Percentiles rank a stretch among this genome's conserved stretches.
phyloP scores from a whole-genome alignment of 2,113 vertebrate genomes.

The Atractosteus spatula region DNA sequence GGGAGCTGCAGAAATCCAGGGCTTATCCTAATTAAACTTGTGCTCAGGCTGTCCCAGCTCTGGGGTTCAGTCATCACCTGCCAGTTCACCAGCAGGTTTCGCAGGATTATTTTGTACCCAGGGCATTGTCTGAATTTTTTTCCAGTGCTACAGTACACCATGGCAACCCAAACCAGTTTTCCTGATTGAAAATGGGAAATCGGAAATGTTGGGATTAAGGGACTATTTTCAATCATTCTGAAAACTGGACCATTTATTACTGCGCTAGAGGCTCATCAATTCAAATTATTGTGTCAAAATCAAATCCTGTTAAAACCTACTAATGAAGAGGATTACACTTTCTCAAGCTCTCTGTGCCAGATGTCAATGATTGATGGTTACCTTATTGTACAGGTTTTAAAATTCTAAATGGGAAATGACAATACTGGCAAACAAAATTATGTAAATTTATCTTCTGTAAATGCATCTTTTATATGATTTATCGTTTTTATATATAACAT shows the following conservation, averaged over 20 bases:
- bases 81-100: constrained; percentile 7
- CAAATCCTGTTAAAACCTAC: constrained; percentile 68
- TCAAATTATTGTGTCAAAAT: constrained; percentile 33
- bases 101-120: constrained; percentile 51
- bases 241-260: constrained; percentile 15
- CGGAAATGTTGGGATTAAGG: constrained; percentile 55
- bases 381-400: background rate
- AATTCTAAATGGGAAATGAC: constrained; percentile 1
- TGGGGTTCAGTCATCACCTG: background rate
- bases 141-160: constrained; percentile 55
- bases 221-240: constrained; percentile 23
- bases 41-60: constrained; percentile 11
- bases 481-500: background rate
- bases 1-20: background rate
- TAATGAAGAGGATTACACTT: constrained; percentile 65
- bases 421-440: background rate
- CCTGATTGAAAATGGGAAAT: constrained; percentile 48
- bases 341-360: constrained; percentile 3
- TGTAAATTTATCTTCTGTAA: background rate
- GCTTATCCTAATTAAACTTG: constrained; percentile 22
- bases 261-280: constrained; percentile 6
- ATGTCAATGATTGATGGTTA: constrained; percentile 34
- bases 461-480: background rate
- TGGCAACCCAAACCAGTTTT: constrained; percentile 66
- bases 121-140: constrained; percentile 71